Conservation (phyloP, 2,888 invertebrate species). For the Trichopria drosophilae region DNA sequence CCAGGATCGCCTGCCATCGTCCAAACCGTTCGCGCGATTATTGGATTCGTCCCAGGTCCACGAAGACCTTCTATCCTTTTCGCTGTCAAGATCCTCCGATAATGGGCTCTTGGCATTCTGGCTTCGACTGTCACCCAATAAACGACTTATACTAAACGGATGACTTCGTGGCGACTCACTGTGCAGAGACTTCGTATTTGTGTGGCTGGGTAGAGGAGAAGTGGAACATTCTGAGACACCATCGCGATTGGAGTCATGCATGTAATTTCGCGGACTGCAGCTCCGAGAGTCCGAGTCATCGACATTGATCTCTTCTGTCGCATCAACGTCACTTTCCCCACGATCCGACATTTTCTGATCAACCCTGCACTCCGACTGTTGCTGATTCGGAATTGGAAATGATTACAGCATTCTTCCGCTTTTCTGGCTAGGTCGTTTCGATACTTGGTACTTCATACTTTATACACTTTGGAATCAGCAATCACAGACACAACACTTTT, state of each 20-base stretch:
- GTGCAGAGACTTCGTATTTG: conserved; percentile 43
- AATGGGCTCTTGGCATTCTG: conserved; percentile 48
- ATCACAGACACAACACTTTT: no score
- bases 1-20: conserved; percentile 53
- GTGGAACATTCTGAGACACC: conserved; percentile 31
- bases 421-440: no score
- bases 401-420: conserved; percentile 1
- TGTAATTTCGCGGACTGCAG: conserved; percentile 48
- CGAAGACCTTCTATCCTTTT: conserved; percentile 49
- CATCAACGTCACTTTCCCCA: conserved; percentile 53
- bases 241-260: conserved; percentile 26
- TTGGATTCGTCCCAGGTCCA: conserved; percentile 52
- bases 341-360: conserved; percentile 47
- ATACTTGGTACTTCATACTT: no score
- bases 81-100: conserved; percentile 50
- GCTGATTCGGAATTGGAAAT: conserved; percentile 4
- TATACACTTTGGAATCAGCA: no score
- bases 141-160: conserved; percentile 56
- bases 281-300: conserved; percentile 54
- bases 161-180: conserved; percentile 52
- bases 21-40: conserved; percentile 42
- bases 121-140: conserved; percentile 48
- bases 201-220: conserved; percentile 44
- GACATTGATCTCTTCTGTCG: conserved; percentile 56
- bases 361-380: neutral